Conservation (phyloP, 2,797 vertebrate species). For the Trachops cirrhosus region DNA sequence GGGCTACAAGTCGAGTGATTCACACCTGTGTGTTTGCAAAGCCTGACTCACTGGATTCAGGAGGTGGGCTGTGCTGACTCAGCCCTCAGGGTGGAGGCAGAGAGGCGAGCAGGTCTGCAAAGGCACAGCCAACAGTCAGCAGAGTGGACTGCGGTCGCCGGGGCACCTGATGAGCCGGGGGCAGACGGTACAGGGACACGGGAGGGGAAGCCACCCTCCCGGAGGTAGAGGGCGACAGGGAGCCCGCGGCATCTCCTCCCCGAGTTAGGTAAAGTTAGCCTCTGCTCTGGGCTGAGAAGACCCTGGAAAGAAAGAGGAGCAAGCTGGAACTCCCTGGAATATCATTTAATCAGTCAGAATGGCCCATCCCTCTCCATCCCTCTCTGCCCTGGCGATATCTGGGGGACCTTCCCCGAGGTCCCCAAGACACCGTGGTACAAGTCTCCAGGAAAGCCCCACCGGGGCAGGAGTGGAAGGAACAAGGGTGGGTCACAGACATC, state of each 20-base stretch:
- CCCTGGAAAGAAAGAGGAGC: neutral
- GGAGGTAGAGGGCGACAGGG: neutral
- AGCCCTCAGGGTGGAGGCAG: neutral
- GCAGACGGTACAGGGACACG: fast-evolving
- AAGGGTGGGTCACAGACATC: neutral
- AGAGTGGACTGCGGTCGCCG: neutral
- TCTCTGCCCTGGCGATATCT: neutral
- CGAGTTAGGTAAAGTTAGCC: neutral
- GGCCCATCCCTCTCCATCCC: too few relatives aligned
- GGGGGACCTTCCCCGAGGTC: neutral
- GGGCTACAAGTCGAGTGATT: constrained; percentile 78
- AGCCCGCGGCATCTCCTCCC: neutral
- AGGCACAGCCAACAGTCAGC: neutral
- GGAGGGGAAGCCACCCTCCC: neutral
- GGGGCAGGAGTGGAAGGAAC: neutral
- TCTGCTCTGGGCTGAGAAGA: neutral
- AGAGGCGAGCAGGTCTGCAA: neutral
- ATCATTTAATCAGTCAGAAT: neutral
- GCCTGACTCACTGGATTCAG: constrained; percentile 80
- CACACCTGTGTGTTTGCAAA: constrained; percentile 73
- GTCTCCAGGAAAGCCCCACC: neutral
- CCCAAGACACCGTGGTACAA: fast-evolving
- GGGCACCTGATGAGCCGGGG: neutral
- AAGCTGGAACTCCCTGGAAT: neutral
- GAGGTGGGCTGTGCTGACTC: constrained; percentile 77